Evolutionary conservation across 2,888 invertebrate species (phyloP).

Genomic region (Blomia tropicalis): DNA sequence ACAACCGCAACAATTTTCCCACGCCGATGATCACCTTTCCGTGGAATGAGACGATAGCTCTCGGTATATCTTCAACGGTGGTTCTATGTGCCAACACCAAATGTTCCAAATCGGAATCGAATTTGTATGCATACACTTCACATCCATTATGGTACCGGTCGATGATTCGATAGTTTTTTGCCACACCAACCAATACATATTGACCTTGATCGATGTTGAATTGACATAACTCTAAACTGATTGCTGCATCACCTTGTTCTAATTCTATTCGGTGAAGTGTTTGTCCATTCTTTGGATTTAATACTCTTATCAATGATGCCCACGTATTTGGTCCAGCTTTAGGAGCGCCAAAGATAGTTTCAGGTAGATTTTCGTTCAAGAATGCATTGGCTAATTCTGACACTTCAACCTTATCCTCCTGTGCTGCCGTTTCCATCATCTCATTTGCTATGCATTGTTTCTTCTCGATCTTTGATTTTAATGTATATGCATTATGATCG

Average conservation of each 20-base stretch:
- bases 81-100: conserved; percentile 88
- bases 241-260: conserved; percentile 90
- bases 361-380: conserved; percentile 79
- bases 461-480: conserved; percentile 79
- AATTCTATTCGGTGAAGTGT: conserved; percentile 61
- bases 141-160: conserved; percentile 68
- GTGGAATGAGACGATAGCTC: conserved; percentile 73
- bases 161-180: conserved; percentile 71
- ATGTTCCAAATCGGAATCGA: conserved; percentile 58
- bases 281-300: conserved; percentile 64
- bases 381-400: conserved; percentile 95
- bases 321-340: conserved; percentile 86
- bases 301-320: conserved; percentile 74
- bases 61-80: conserved; percentile 73
- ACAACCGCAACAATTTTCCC: conserved; percentile 74
- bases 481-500: conserved; percentile 95
- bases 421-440: conserved; percentile 90
- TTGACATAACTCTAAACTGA: conserved; percentile 53
- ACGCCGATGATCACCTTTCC: conserved; percentile 81
- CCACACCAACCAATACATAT: conserved; percentile 68
- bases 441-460: conserved; percentile 94
- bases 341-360: conserved; percentile 82
- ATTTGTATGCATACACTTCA: conserved; percentile 64
- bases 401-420: conserved; percentile 85
- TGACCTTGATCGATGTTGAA: conserved; percentile 51